Base-by-base conservation (phyloP, 1,140 invertebrate species). In the Xylocopa sonorina region DNA sequence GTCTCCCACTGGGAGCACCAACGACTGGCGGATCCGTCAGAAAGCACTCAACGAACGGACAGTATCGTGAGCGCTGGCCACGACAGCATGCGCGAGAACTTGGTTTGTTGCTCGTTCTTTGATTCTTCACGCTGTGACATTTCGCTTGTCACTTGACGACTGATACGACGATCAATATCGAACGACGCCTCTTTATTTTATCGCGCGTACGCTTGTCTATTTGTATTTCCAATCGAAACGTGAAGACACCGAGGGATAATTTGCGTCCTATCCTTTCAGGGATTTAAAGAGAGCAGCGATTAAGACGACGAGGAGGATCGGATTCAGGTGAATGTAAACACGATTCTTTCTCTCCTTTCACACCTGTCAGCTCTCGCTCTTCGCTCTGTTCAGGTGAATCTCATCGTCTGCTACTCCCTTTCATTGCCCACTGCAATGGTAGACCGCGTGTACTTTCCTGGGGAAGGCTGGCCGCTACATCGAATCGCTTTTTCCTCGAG, bases 1-100 rank as follows among this genome's bases (percentile, higher is more conserved):
- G 58, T 29, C 57, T 74, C 53, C 75, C 75, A 73, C 69, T 78
- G 48, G 38, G 58, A 55, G 51, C 55, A 48, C 66, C 53, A 34
- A 41, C n/a, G 78, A 51, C 72, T 55, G 68, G 78, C 71, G 72
- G 78, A 85, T 85, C 79, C 69, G 73, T 82, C 85, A 87, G 85
- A 87, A 80, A 80, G 85, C 67, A 41, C 73, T 83, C 85, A 68
- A 66, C 68, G 76, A 53, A 57, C 69, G 84, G 60, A 84, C 79
- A 84, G 82, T 84, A 87, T 82, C 76, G 86, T 74, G 82, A 80
- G 72, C 77, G 85, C 85, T 69, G 71, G 81, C 78, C 76, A 53
- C 72, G 68, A 57, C 75, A 80, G 84, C 78, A 85, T 83, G 85
- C 85, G 78, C 85, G 84, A 64, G 64, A 74, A 76, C 27, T 72